Percentiles rank a stretch among this genome's conserved stretches.
phyloP scores from a whole-genome alignment of 1,140 invertebrate species.

The Cataglyphis hispanica region DNA sequence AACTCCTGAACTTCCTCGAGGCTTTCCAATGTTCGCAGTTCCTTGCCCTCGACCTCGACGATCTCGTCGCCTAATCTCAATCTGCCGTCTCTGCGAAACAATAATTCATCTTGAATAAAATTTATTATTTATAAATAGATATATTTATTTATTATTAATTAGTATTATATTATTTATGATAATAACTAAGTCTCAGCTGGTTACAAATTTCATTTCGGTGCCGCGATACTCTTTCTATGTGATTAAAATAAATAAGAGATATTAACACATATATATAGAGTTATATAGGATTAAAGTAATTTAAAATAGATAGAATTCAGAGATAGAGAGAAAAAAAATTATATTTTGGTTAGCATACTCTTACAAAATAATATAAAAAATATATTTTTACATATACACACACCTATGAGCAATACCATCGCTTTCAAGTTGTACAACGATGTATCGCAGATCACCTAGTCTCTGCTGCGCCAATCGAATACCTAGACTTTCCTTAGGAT shows the following conservation, averaged over 20 bases:
- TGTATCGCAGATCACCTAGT: slow-evolving; percentile 90
- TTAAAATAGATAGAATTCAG: neutral
- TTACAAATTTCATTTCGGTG: neutral
- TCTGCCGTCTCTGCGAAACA: slow-evolving; percentile 90
- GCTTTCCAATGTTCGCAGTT: slow-evolving; percentile 91
- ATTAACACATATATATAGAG: neutral
- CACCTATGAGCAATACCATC: slow-evolving; percentile 93
- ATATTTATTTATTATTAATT: too few species aligned
- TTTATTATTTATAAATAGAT: neutral
- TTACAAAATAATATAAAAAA: neutral
- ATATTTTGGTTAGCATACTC: neutral
- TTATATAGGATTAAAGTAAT: neutral
- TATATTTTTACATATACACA: slow-evolving; percentile 61
- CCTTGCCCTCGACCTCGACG: slow-evolving; percentile 94
- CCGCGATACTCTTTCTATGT: too few species aligned
- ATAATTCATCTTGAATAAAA: neutral
- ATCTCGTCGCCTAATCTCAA: slow-evolving; percentile 94
- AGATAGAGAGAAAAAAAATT: too few species aligned
- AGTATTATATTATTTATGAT: too few species aligned
- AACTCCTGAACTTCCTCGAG: slow-evolving; percentile 88
- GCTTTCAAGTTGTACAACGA: slow-evolving; percentile 93
- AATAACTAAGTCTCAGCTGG: neutral
- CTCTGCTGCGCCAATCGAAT: slow-evolving; percentile 90
- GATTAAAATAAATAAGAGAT: neutral
- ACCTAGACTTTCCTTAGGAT: slow-evolving; percentile 90